Evolutionary conservation across 2,797 vertebrate species (phyloP).

Genomic region (Meriones psammophilus): DNA sequence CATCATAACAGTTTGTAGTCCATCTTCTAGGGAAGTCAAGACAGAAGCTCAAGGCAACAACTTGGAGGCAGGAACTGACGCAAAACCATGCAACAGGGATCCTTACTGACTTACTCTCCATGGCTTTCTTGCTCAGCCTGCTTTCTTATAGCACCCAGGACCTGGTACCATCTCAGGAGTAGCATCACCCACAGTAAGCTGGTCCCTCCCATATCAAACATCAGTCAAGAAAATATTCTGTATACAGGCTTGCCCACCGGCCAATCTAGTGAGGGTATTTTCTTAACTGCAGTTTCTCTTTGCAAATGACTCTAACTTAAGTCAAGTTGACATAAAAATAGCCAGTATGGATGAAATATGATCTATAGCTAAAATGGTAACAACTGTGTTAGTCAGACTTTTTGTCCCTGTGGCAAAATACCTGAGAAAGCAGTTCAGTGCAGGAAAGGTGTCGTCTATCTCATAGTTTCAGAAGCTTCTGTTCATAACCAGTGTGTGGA

Average conservation of each 20-base stretch:
- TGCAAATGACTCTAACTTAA: not conserved
- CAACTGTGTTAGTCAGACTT: not conserved
- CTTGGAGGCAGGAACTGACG: not conserved
- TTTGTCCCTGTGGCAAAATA: not conserved
- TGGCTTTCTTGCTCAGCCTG: not conserved
- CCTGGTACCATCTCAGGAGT: not conserved
- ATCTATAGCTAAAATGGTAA: slow-evolving; percentile 19
- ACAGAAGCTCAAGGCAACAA: no score
- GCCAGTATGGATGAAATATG: not conserved
- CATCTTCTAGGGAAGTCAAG: not conserved
- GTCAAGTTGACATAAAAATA: not conserved
- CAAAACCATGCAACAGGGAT: not conserved
- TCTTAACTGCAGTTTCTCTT: not conserved
- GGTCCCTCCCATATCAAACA: not conserved
- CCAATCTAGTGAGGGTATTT: not conserved
- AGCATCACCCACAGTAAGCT: not conserved
- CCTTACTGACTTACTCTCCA: not conserved
- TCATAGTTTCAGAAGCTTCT: not conserved
- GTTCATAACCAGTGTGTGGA: not conserved
- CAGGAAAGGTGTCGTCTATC: not conserved
- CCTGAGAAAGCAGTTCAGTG: not conserved
- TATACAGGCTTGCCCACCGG: not conserved
- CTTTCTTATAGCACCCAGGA: not conserved
- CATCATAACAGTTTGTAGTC: not conserved
- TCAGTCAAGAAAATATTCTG: not conserved